Evolutionary conservation across 2,113 vertebrate genomes (phyloP), one percentile per base, ranked within the genome.

Genomic region (Seriola dumerili): DNA sequence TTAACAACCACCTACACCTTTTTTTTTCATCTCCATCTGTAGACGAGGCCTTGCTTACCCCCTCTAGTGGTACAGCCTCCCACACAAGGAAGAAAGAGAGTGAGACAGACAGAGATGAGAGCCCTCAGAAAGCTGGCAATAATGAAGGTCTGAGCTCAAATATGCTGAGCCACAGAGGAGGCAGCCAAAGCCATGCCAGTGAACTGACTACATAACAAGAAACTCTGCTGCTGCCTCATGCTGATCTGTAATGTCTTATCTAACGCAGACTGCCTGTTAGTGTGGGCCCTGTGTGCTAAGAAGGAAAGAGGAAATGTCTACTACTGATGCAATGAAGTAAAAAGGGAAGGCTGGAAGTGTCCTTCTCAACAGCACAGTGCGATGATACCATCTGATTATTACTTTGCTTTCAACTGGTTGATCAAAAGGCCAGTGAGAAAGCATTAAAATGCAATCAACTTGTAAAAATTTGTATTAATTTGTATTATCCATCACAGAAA

Each of bases 81-180:
- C 72, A 88, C 85, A 78, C 65, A 65, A 36, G 17, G 23, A 50
- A 66, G 36, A 76, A 21, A 71, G 72, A 71, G 72, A 3, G 44
- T 23, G 83, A 81, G 55, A 71, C 64, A 81, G 46, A 59, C 11
- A 34, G 84, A 48, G 76, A 85, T 84, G 78, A 89, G 76, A 86
- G 88, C 42, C 40, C 61, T 85, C 80, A 85, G 81, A 93, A 91
- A 92, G 92, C 92, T 95, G 93, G 89, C 90, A 93, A 72, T 92
- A 93, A 94, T 94, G 90, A 93, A 92, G 76, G 74, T 68, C 89
- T 85, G 83, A 77, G 85, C 85, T 89, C 66, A 89, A 91, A 94
- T 90, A 89, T 89, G 88, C 90, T 92, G 92, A 93, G 86, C 86
- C 89, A 92, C 89, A 91, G 85, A 90, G 85, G 84, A 83, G 74